phyloP scores from a whole-genome alignment of 2,797 vertebrate genomes.

The Coregonus suidteri region DNA sequence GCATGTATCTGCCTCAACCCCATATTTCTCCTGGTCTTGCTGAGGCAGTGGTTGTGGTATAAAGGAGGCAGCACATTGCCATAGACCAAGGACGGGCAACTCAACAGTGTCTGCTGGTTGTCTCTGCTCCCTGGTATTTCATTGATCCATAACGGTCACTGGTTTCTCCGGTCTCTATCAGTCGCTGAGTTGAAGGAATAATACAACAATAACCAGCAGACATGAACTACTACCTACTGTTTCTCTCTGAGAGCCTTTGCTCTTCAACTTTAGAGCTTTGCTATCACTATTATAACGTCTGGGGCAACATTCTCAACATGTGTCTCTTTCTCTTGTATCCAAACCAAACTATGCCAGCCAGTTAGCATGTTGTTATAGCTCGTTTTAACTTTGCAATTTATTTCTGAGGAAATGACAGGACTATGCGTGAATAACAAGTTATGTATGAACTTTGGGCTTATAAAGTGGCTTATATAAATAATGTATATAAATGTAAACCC shows the following conservation, averaged over 20 bases:
- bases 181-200: too few species aligned
- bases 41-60: slow-evolving; percentile 28
- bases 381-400: slow-evolving; percentile 31
- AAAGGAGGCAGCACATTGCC: slow-evolving; percentile 14
- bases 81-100: slow-evolving; percentile 7
- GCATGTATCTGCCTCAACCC: slow-evolving; percentile 16
- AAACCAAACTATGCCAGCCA: slow-evolving; percentile 35
- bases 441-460: slow-evolving; percentile 58
- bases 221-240: slow-evolving; percentile 53
- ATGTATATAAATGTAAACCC: slow-evolving; percentile 79
- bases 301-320: slow-evolving; percentile 29
- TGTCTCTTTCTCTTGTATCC: slow-evolving; percentile 29
- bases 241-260: slow-evolving; percentile 31
- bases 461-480: slow-evolving; percentile 68
- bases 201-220: too few species aligned
- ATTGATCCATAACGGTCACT: too few species aligned
- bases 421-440: slow-evolving; percentile 46
- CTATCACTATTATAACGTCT: slow-evolving; percentile 29
- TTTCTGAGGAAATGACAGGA: slow-evolving; percentile 44
- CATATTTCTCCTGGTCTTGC: slow-evolving; percentile 37
- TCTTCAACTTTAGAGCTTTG: slow-evolving; percentile 28
- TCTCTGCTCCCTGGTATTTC: neutral
- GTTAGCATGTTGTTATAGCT: slow-evolving; percentile 38
- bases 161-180: too few species aligned
- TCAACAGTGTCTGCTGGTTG: too few species aligned